These are phyloP conservation scores for Leptopilina syphax DNA, from an alignment of 2,888 invertebrate species.

Conservation along the genomic window DNA sequence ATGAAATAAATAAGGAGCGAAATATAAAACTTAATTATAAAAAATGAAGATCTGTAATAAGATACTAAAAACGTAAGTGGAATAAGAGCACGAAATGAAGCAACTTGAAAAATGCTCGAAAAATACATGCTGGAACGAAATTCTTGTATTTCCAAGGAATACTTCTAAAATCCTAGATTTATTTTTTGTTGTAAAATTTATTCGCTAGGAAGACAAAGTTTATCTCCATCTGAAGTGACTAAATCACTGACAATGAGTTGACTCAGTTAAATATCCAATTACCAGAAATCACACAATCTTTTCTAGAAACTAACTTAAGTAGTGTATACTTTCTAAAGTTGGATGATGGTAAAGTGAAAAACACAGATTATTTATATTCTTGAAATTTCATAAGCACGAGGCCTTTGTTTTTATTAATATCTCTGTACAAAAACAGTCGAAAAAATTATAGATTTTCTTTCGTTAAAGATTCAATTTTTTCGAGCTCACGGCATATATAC, in stretches of 20 bases:
- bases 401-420: slow-evolving; percentile 74
- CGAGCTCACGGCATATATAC: slow-evolving; percentile 77
- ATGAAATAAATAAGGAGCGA: too few relatives aligned
- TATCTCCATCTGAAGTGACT: slow-evolving; percentile 9
- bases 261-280: slow-evolving; percentile 33
- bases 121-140: neutral
- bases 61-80: too few relatives aligned
- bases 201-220: neutral
- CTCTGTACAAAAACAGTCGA: slow-evolving; percentile 77
- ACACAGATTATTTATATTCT: slow-evolving; percentile 67
- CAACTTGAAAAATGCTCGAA: neutral
- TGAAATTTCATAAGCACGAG: slow-evolving; percentile 77
- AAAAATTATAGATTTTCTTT: slow-evolving; percentile 76
- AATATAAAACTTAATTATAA: too few relatives aligned
- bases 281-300: slow-evolving; percentile 16
- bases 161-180: neutral
- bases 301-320: too few relatives aligned
- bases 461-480: slow-evolving; percentile 74
- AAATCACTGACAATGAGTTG: slow-evolving; percentile 21
- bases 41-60: too few relatives aligned
- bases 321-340: slow-evolving; percentile 23
- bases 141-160: neutral
- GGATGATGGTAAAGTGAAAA: slow-evolving; percentile 7
- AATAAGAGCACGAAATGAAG: too few relatives aligned
- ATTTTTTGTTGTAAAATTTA: slow-evolving; percentile 9